Base-by-base conservation (phyloP, 2,888 invertebrate genomes). In the Pseudeuparius sepicola region DNA sequence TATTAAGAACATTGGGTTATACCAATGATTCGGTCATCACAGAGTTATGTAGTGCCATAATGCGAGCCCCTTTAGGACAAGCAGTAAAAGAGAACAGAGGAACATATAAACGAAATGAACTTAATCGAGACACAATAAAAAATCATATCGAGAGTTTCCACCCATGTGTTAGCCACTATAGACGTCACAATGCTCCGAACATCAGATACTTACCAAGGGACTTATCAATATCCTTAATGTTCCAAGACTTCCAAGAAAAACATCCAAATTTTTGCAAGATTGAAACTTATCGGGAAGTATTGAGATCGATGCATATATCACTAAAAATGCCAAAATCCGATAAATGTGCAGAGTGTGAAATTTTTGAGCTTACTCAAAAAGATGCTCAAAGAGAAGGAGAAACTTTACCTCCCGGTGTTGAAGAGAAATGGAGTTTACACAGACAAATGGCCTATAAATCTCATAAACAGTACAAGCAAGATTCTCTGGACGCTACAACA, bases 1-100 rank as follows among this genome's bases (percentile, higher is more conserved):
- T 43, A 28, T 15, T 39, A 15, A 36, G 18, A 13, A 43, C 36
- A 10, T 30, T 43, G 11, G 36, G 40, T 15, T 43, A 41, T 36
- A 41, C 20, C 11, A 39, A 34, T 17, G 36, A 41, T 20, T 38
- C 43, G 11, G 43, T 43, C 4, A 36, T 43, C 10, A 43, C 43
- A 10, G 38, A 39, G 34, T 26, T 42, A 24, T 23, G 24, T 10
- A n/a, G 2, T n/a, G 34, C 30, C 14, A 44, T 40, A 15, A 40
- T 38, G 29, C 24, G 9, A 6, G 25, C 23, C 11, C 38, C 35
- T 12, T 17, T 31, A 24, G 14, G 11, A 13, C n/a, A n/a, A n/a
- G 3, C 10, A 3, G 32, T 41, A 4, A 36, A 32, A 27, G 36
- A 41, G 32, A 17, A 23, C 14, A 27, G 34, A 10, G 36, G 36